Evolutionary conservation across 2,888 invertebrate genomes (phyloP).

Genomic region (Suillia variegata): DNA sequence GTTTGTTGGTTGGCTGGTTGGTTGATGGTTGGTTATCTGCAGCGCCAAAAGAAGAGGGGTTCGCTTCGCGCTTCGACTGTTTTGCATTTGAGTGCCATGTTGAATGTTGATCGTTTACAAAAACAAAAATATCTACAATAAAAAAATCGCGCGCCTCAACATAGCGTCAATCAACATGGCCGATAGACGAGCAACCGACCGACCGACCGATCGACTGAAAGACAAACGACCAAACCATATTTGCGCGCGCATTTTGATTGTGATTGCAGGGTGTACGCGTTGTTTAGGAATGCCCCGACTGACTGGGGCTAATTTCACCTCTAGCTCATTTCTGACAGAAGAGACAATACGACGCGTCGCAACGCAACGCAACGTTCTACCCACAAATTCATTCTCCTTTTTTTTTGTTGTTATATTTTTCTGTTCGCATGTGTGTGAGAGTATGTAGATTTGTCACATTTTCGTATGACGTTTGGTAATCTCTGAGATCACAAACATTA

Average conservation of each 20-base stretch:
- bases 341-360: not conserved
- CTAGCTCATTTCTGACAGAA: not conserved
- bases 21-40: no score
- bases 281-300: not conserved
- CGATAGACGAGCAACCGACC: no score
- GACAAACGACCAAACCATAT: conserved; percentile 4
- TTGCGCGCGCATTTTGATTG: conserved; percentile 19
- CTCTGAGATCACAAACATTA: conserved; percentile 14
- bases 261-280: not conserved
- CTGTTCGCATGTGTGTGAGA: not conserved
- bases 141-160: no score
- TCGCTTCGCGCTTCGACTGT: not conserved
- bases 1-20: no score
- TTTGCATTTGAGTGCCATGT: not conserved
- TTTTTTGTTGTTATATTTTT: not conserved
- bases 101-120: not conserved
- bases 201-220: no score
- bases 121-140: not conserved
- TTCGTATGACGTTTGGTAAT: not conserved
- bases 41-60: no score
- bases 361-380: no score
- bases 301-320: not conserved
- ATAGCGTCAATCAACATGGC: not conserved
- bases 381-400: not conserved
- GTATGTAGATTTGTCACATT: no score